Conservation (phyloP, 2,888 invertebrate genomes). For the Pomacea canaliculata region DNA sequence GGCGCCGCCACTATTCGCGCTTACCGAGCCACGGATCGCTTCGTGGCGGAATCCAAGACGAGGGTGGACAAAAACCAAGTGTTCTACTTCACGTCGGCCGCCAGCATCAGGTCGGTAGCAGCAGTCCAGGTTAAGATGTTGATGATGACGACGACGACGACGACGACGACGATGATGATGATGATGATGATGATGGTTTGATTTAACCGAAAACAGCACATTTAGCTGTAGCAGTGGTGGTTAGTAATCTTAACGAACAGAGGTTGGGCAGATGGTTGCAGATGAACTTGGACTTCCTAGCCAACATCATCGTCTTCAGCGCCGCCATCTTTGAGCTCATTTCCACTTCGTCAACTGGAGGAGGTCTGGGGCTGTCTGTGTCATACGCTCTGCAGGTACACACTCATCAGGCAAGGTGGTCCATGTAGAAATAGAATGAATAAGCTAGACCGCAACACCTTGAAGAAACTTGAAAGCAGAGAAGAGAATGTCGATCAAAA, state of each 20-base stretch:
- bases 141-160: constrained; percentile 1
- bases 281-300: constrained; percentile 57
- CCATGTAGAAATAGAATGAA: too few species aligned
- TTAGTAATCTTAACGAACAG: too few species aligned
- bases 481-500: too few species aligned
- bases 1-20: constrained; percentile 65
- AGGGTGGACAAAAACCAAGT: constrained; percentile 75
- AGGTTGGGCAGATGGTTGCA: constrained; percentile 55
- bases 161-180: not conserved
- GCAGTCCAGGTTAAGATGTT: not conserved
- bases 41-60: constrained; percentile 37
- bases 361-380: constrained; percentile 60
- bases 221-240: too few species aligned
- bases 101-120: constrained; percentile 58
- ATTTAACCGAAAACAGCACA: too few species aligned
- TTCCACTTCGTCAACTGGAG: constrained; percentile 25
- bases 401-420: too few species aligned
- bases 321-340: constrained; percentile 61
- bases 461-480: too few species aligned
- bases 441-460: too few species aligned
- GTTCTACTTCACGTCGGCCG: constrained; percentile 72
- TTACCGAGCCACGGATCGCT: constrained; percentile 45
- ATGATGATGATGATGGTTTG: not conserved
- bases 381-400: constrained; percentile 61
- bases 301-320: constrained; percentile 53